Evolutionary conservation across 2,797 vertebrate genomes (phyloP).

Genomic region (Emydoidea blandingii): DNA sequence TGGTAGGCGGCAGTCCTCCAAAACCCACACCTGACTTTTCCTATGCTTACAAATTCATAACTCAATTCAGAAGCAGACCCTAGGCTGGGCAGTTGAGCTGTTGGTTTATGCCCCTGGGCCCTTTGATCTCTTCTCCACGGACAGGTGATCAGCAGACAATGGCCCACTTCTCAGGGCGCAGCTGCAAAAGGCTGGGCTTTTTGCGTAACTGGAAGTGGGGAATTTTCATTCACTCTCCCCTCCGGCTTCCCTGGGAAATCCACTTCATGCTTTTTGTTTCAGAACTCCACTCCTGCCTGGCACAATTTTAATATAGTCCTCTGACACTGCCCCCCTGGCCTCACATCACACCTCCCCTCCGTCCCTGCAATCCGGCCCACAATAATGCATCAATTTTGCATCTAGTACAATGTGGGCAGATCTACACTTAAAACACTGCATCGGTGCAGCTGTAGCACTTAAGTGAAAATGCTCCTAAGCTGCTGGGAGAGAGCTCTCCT

Average conservation of each 20-base stretch:
- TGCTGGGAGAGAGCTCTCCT: not conserved
- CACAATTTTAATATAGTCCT: not conserved
- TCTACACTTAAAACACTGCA: not conserved
- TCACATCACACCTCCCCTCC: not conserved
- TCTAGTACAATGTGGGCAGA: not conserved
- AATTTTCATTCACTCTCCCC: not conserved
- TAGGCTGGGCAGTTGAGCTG: not conserved
- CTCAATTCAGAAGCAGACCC: too few relatives aligned
- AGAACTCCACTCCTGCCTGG: not conserved
- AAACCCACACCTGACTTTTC: not conserved
- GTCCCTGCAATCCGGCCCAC: not conserved
- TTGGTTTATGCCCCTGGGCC: not conserved
- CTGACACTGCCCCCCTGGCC: not conserved
- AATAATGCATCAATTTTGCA: not conserved
- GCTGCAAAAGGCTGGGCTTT: not conserved
- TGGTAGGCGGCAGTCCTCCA: not conserved
- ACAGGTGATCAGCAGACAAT: not conserved
- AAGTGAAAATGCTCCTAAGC: not conserved
- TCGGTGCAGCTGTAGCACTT: not conserved
- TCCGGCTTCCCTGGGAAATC: too few relatives aligned
- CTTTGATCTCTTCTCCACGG: not conserved
- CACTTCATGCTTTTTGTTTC: not conserved
- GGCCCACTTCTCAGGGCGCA: too few relatives aligned
- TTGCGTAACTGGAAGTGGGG: not conserved
- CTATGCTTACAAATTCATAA: too few relatives aligned